Conservation (phyloP, 2,797 vertebrate species). For the Sus cebifrons region DNA sequence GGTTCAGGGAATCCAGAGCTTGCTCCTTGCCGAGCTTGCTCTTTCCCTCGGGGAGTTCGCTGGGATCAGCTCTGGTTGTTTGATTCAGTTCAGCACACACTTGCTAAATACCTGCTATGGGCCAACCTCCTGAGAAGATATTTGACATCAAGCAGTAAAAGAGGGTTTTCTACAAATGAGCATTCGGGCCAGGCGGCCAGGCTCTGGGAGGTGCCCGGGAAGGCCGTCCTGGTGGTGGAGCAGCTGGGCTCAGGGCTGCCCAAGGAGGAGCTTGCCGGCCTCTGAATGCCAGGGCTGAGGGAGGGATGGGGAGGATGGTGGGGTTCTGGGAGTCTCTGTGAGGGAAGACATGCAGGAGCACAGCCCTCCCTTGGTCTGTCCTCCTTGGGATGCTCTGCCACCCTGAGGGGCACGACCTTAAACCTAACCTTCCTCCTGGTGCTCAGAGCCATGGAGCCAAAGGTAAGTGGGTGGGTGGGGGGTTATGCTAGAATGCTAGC, state of each 20-base stretch:
- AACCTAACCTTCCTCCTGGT: background rate
- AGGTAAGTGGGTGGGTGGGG: no score
- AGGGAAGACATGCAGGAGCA: background rate
- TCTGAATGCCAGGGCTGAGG: background rate
- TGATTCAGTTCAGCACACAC: background rate
- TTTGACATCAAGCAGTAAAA: background rate
- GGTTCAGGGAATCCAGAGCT: background rate
- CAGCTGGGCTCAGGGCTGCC: background rate
- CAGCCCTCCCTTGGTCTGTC: background rate
- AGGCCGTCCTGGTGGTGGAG: background rate
- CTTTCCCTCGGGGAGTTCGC: background rate
- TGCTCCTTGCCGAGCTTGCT: no score
- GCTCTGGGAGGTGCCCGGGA: background rate
- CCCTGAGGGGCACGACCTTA: background rate
- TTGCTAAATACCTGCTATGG: background rate
- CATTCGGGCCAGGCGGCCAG: background rate
- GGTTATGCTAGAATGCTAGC: background rate
- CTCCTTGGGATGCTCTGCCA: background rate
- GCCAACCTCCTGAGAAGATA: background rate
- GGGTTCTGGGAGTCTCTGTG: background rate
- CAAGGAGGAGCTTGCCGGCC: background rate
- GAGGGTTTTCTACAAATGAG: background rate
- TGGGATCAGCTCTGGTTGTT: background rate
- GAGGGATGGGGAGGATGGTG: rapidly evolving
- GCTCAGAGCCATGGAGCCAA: background rate